Base-by-base conservation (phyloP, 2,797 vertebrate species). In the Oceanodroma leucorhoa region DNA sequence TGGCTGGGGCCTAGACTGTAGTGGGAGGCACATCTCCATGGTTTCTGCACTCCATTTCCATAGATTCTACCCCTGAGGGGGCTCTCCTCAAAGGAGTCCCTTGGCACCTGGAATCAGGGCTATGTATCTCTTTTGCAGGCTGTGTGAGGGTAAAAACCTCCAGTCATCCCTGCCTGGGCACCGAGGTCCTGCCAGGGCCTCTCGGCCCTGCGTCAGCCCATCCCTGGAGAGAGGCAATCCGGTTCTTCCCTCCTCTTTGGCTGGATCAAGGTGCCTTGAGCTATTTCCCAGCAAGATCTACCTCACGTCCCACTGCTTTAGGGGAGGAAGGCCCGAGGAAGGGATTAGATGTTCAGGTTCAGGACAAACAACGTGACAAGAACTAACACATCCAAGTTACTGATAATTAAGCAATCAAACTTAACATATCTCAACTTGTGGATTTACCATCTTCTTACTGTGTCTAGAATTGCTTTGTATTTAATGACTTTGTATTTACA, bases 401-500 rank as follows among this genome's bases (percentile, higher is more conserved):
- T 81, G 69, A 78, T 65, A 91, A 51, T 95, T 86, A 90, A 86
- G 54, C 73, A 94, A 92, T 89, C 69, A 71, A 71, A 69, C 26
- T 27, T 66, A 83, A 57, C 24, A 14, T 41, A 75, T 92, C 78
- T 93, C 60, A 57, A 21, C 58, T 65, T 93, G 65, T 43, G 73
- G 46, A 30, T 86, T 85, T 91, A 19, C 16, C 29, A 45, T 53
- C 53, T 79, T 83, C 64, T 80, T 79, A 51, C 22, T 29, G 27
- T 62, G 32, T 66, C 64, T 91, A 66, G 29, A 87, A 70, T 70
- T 62, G 32, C 11, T 80, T 79, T 85, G 41, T 18, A 43, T 80
- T 57, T 83, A 79, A 80, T 70, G 54, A 26, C 67, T 85, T 91
- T 19, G 24, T 53, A 40, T 88, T 89, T 67, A 61, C 29, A 73